These are phyloP conservation scores for Delia radicum DNA, from an alignment of 1,140 invertebrate genomes.

Conservation along the genomic window DNA sequence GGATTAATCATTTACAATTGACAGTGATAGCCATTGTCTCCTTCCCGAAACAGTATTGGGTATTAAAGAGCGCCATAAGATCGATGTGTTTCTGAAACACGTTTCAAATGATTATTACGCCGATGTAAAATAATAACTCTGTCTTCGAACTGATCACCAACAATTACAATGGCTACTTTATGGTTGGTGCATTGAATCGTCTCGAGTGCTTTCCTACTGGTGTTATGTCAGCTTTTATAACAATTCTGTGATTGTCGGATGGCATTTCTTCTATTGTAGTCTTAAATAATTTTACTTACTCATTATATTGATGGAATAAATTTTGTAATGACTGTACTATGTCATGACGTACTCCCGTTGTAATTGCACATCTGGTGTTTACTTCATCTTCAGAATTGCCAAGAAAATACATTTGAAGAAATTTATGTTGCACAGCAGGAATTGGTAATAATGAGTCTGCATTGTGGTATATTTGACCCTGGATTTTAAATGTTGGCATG, in stretches of 20 bases:
- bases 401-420: too few relatives aligned
- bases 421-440: too few relatives aligned
- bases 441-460: too few relatives aligned
- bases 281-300: conserved; percentile 48
- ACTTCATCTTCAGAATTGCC: too few relatives aligned
- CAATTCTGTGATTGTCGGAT: conserved; percentile 32
- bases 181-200: conserved; percentile 55
- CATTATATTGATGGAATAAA: conserved; percentile 51
- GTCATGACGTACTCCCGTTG: too few relatives aligned
- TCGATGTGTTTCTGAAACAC: conserved; percentile 49
- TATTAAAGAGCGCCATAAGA: too few relatives aligned
- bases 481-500: too few relatives aligned
- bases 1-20: conserved; percentile 24
- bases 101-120: conserved; percentile 26
- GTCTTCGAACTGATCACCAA: conserved; percentile 34
- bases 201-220: conserved; percentile 53
- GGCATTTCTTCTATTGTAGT: conserved; percentile 42
- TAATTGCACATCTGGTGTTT: too few relatives aligned
- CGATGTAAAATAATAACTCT: conserved; percentile 32
- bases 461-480: too few relatives aligned
- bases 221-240: conserved; percentile 43
- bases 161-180: conserved; percentile 55
- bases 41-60: too few relatives aligned
- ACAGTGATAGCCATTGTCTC: too few relatives aligned
- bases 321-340: too few relatives aligned